Percentiles rank a stretch among this genome's conserved stretches.
Conservation (phyloP, 2,113 vertebrate genomes). For the Parotia lawesii region DNA sequence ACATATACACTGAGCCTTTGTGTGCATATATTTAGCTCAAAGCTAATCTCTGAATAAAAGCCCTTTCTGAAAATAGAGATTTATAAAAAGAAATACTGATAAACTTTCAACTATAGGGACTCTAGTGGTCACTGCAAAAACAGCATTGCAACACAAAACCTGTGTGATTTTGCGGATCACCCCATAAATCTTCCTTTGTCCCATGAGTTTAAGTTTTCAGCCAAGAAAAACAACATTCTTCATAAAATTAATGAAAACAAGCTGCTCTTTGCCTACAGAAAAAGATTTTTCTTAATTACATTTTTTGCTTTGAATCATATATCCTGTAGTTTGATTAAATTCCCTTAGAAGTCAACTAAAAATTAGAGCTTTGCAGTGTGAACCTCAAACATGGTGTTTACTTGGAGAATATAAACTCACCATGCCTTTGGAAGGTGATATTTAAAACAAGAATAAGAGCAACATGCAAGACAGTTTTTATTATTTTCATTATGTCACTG, state of each 20-base stretch:
- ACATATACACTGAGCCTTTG: neutral
- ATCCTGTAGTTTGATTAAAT: conserved; percentile 68
- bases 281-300: conserved; percentile 71
- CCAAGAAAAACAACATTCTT: conserved; percentile 70
- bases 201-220: conserved; percentile 40
- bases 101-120: conserved; percentile 34
- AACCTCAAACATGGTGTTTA: conserved; percentile 26
- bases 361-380: neutral
- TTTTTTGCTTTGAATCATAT: conserved; percentile 67
- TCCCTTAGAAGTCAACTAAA: conserved; percentile 53
- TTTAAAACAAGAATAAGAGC: conserved; percentile 9
- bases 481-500: conserved; percentile 51
- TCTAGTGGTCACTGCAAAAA: conserved; percentile 41
- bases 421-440: neutral
- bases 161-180: conserved; percentile 37
- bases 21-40: conserved; percentile 34
- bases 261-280: conserved; percentile 64
- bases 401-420: conserved; percentile 34
- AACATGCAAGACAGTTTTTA: conserved; percentile 32
- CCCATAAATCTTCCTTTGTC: conserved; percentile 49
- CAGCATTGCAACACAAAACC: conserved; percentile 36
- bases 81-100: conserved; percentile 57
- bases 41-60: conserved; percentile 29
- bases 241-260: conserved; percentile 73
- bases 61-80: conserved; percentile 25